Evolutionary conservation across 2,113 vertebrate genomes (phyloP), one percentile per base, ranked within the genome.

Genomic region (Lamprologus callipterus): DNA sequence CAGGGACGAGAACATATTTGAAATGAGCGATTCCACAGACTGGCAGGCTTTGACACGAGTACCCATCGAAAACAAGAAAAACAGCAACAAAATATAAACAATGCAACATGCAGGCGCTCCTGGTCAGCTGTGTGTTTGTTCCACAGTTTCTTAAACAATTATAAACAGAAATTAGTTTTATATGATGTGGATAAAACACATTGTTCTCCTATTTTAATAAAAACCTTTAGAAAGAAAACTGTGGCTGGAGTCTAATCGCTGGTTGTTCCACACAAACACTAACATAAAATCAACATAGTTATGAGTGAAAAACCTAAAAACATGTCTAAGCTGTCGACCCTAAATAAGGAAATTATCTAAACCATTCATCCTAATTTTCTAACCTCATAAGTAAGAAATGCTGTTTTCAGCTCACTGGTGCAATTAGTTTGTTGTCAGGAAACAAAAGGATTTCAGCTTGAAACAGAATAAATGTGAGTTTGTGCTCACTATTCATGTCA

Each of bases 291-390:
- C 1, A 31, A 4, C 42, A 75, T 26, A 1, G 7, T 23, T 40
- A 42, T 42, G 28, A 63, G 58, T 1, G 16, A 63, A 63, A 63
- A 63, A 35, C 28, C 58, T 63, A 63, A 63, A 60, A 70, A 23
- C 3, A 0, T 14, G n/a, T 13, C 35, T 75, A 47, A 47, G 2
- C 45, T 19, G 42, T 16, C 9, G 4, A 17, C 40, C 23, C 42
- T 49, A 12, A 65, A 35, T 63, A n/a, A 63, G 58, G 9, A 11
- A n/a, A 63, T 35, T 31, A 35, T 7, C 68, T 17, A 28, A 75
- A 31, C 0, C 42, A 49, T 28, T 49, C 6, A 0, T 19, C 45
- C 70, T 47, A 0, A 5, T 33, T 78, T 49, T 49, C 23, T 49
- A 11, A 78, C 4, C 21, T 73, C 40, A 47, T 26, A 28, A 78